Evolutionary conservation across 2,113 vertebrate species (phyloP), one percentile per base, ranked within the genome.

Genomic region (Bolborhynchus lineola): DNA sequence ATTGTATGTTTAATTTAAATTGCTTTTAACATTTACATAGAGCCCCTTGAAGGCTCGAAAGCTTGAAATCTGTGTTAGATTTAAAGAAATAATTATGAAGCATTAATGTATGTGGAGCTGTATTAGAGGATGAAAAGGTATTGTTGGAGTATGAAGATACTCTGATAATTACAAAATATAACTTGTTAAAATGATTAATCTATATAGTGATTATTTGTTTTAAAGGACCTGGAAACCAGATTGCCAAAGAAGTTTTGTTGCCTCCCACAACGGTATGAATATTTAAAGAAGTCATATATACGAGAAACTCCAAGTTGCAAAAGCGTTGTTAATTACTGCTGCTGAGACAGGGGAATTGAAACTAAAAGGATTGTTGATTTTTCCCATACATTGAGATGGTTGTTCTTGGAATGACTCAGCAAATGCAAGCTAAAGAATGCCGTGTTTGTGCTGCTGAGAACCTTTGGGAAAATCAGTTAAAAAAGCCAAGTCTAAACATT

Each of bases 1-100:
- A 95, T 97, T 97, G 98, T 96, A 98, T 98, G 96, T 97, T 98
- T 98, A 98, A 98, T 98, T 98, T 97, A 98, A 97, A 77, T 96
- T 96, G 67, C 95, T 79, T 95, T 95, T 97, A 96, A 90, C 92
- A 93, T 97, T 98, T 98, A 97, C 93, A 88, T 74, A 92, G 95
- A 96, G 95, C 46, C 46, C 86, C 95, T 96, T 92, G 94, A 96
- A 97, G 94, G 47, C 67, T 95, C 78, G 71, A 81, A 92, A 96
- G 94, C 41, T 92, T 93, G 70, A 93, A 94, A 89, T 87, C 94
- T 96, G 62, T 0, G 25, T 95, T 96, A 77, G 47, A 87, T 93
- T 93, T 18, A 87, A 96, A 71, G 64, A 95, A 95, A 75, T 81
- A 88, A 90, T 90, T 95, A 78, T 46, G 65, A 88, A 74, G 41